Evolutionary conservation across 37 sponge, comb jelly and placozoan genomes (phyloP).

Genomic region (Eunapius fragilis): DNA sequence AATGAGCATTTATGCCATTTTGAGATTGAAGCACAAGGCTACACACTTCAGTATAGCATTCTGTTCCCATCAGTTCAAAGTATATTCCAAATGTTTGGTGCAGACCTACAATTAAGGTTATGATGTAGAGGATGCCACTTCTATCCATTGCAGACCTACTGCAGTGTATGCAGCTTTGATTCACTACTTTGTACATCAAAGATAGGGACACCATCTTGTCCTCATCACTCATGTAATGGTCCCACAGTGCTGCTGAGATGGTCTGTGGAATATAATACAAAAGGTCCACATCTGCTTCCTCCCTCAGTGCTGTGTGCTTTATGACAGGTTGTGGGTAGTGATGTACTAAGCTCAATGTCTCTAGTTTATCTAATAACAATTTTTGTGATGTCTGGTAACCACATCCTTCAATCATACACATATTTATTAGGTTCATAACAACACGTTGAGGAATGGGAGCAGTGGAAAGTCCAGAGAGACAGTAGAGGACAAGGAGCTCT

Average conservation of each 20-base stretch:
- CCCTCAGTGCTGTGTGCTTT: not conserved
- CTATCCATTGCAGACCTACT: not conserved
- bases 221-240: constrained; percentile 7
- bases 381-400: not conserved
- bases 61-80: constrained; percentile 18
- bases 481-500: constrained; percentile 24
- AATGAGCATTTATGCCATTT: too few relatives aligned
- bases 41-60: constrained; percentile 41
- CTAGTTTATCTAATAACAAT: not conserved
- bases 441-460: not conserved
- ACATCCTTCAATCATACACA: not conserved
- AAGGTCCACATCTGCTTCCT: not conserved
- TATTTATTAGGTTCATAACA: not conserved
- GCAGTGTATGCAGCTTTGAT: not conserved
- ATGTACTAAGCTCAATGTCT: not conserved
- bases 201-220: constrained; percentile 23
- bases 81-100: constrained; percentile 1
- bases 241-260: constrained; percentile 26
- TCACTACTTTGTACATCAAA: constrained; percentile 1
- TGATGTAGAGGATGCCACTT: not conserved
- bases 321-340: constrained; percentile 32
- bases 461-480: constrained; percentile 25
- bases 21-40: not conserved
- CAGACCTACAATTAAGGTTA: not conserved
- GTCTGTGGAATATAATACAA: constrained; percentile 42